Evolutionary conservation across 2,888 invertebrate genomes (phyloP), one percentile per base, ranked within the genome.

Genomic region (Stegana nigrithorax): DNA sequence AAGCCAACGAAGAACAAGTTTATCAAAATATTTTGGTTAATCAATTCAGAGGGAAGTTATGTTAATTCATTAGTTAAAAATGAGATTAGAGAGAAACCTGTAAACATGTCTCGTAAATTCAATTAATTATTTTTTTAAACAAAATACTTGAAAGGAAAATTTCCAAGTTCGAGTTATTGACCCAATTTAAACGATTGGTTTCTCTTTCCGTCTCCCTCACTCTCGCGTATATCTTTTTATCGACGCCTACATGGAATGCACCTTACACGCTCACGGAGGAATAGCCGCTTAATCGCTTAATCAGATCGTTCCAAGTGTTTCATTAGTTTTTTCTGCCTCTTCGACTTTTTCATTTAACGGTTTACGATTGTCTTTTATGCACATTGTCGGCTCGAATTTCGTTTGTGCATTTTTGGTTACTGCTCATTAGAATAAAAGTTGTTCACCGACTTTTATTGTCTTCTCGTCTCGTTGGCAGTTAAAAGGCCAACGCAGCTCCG

Each of bases 101-200:
- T 75, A 75, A 75, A 75, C 78, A 75, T 75, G 75, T 75, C 78
- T 74, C 73, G 75, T 75, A 75, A 75, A 75, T 73, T 75, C 70
- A 75, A 75, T 75, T 75, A 78, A 75, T 75, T 78, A 75, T 77
- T 75, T 75, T 76, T 78, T 78, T 75, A 78, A 75, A 72, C 75
- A 73, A 75, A 67, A 75, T 75, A 75, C 78, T 72, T 7, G 47
- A 21, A 47, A 47, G 14, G 25, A 47, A 47, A 47, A 47, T 36
- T 47, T 47, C 12, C 4, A 47, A 47, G 6, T 23, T 47, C 12
- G n/a, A n/a, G 21, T 47, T 47, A 25, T 14, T 42, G 12, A 47
- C 47, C 47, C 12, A 21, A 47, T 47, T 47, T 47, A 23, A 47
- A 47, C 25, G 47, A 47, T 47, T 2, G 10, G 36, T 36, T 36